Evolutionary conservation across 2,888 invertebrate genomes (phyloP), one percentile per base, ranked within the genome.

Genomic region (Heteromurus nitidus): DNA sequence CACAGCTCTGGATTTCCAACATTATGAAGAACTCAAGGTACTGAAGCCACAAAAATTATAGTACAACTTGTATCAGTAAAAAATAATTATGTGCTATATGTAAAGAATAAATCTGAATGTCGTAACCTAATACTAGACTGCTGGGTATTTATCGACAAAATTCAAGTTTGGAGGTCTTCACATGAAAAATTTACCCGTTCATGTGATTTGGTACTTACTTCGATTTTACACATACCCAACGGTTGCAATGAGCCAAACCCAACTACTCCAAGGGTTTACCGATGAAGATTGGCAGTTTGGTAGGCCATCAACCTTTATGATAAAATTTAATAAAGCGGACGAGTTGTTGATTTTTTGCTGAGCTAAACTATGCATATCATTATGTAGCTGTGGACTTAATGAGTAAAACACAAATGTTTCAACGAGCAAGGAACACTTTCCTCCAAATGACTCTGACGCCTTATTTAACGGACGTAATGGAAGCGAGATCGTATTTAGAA

Each of bases 1-100:
- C 36, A 67, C 47, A 9, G 82, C 65, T 2, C 50, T 47, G 26
- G 82, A 82, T 26, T 84, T 84, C 55, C 30, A 73, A 28, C 31
- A 72, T 42, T 79, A 65, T 20, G 79, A 81, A 11, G 82, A 82
- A 31, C 73, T 84, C 20, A 69, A 70, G 42, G 75, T 84, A 74
- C 22, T 58, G 3, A 26, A 18, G 3, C 5, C 53, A 60, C 30
- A 36, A 9, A 47, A 47, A n/a, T 47, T 16, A 47, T 47, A 47
- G 13, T 36, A n/a, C n/a, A 36, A 36, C 13, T 36, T 36, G 36
- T 36, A 36, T 36, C 7, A 5, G 13, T 36, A 36, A n/a, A n/a
- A n/a, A 36, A 13, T 36, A 9, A 9, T 36, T 13, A 36, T 36
- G 36, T 5, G 7, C 36, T 36, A 36, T 36, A 5, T 36, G 13